Base-by-base conservation (phyloP, 1,140 invertebrate species). In the Araneus ventricosus region DNA sequence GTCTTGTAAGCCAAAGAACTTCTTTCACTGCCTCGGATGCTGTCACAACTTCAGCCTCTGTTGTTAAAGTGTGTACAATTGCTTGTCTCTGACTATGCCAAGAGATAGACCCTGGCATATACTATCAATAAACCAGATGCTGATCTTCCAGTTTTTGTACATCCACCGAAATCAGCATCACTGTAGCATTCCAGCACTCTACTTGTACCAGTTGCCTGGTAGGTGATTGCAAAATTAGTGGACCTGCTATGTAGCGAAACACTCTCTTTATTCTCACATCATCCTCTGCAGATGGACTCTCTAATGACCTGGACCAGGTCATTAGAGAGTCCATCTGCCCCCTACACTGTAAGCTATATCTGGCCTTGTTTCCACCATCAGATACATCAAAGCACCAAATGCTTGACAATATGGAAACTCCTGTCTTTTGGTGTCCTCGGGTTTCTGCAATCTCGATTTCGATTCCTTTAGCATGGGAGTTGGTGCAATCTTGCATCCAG, bases 281-380 rank as follows among this genome's bases (percentile, higher is more conserved):
- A 94, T 96, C 45, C 20, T 93, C 85, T 39, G 14, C 17, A 80
- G 85, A 59, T 34, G n/a, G n/a, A 41, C 8, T 41, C 4, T 41
- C 39, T 7, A 41, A 41, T 0, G 79, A 52, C 93, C 95, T 95
- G 0, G 96, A 95, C n/a, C n/a, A n/a, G n/a, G n/a, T n/a, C n/a
- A n/a, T n/a, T n/a, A n/a, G n/a, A n/a, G n/a, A n/a, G n/a, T n/a
- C n/a, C n/a, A n/a, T n/a, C n/a, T n/a, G n/a, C n/a, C n/a, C n/a
- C n/a, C n/a, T n/a, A n/a, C n/a, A 70, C 95, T 94, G 94, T 94
- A 96, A 1, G 95, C 91, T 37, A 96, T 95, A 94, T 96, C 96
- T 86, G 96, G 96, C 45, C 96, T 90, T n/a, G 95, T 96, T 0
- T 94, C 93, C 22, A 95, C 91, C 17, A 95, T 88, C 22, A 96